Evolutionary conservation across 2,797 vertebrate species (phyloP), one percentile per base, ranked within the genome.

Genomic region (Miopithecus talapoin): DNA sequence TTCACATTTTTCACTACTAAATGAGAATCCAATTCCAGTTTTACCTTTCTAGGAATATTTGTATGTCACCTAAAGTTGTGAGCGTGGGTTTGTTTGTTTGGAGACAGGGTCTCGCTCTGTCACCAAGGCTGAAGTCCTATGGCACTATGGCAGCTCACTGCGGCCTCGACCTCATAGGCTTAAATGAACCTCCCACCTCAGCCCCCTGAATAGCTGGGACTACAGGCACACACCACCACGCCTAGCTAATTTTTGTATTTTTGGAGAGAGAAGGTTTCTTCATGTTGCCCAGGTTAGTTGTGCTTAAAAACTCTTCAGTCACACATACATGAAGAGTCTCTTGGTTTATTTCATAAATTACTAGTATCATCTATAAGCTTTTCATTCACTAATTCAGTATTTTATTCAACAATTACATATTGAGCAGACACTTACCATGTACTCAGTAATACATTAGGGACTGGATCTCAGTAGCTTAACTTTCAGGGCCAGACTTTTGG

Each of bases 11-110:
- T 85, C 43, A 85, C 26, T 53, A 61, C 7, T 57, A 87, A 43
- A 41, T 80, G 22, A 95, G 61, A 97, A 85, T 94, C 43, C 86
- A 89, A 89, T 81, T 88, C 75, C 53, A 85, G 36, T 83, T 78
- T 59, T n/a, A 79, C 12, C 11, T 41, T 70, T 76, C 14, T 5
- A 72, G 13, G 48, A 70, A 48, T 41, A 79, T 41, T 11, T 64
- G 43, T 24, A 55, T 30, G 2, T 59, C 75, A 50, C 21, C 19
- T 53, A 46, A 92, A 86, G 64, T 12, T 75, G 30, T 48, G 5
- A n/a, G 16, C 33, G 14, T 64, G 2, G 30, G 26, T 61, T 8
- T n/a, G 14, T 61, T 7, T 61, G 59, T 68, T 17, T 68, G 61
- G 61, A 33, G 61, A 64, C 61, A 17, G 61, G 30, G 6, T 68